Conservation (phyloP, 2,113 vertebrate species). For the Cervus canadensis region DNA sequence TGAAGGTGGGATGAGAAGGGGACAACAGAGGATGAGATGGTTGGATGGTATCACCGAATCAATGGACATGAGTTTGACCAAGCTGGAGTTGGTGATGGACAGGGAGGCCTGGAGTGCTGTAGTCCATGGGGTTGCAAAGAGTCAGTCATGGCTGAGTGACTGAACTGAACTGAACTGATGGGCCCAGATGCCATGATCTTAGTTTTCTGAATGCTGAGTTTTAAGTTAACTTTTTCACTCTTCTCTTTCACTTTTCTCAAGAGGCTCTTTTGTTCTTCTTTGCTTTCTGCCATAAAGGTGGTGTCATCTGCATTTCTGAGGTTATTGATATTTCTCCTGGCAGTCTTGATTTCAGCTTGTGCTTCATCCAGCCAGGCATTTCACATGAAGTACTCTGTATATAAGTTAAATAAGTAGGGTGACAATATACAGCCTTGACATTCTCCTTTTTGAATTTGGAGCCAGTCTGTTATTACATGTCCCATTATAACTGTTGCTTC, state of each 20-base stretch:
- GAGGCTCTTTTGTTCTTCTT: neutral
- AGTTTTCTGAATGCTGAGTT: neutral
- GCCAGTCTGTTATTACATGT: neutral
- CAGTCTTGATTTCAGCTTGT: neutral
- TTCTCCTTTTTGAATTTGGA: neutral
- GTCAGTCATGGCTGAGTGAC: neutral
- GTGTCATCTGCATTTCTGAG: neutral
- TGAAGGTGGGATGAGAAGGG: neutral
- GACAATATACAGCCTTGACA: fast-evolving
- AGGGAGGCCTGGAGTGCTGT: neutral
- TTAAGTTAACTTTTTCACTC: neutral
- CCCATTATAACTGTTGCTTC: neutral
- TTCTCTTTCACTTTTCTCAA: neutral
- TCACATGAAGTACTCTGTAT: neutral
- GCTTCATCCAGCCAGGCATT: neutral
- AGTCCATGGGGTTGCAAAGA: neutral
- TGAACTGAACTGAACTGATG: neutral
- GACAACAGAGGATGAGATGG: neutral
- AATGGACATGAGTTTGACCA: neutral
- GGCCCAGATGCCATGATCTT: neutral
- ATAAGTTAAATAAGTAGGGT: neutral
- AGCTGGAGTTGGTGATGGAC: neutral
- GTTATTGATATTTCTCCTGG: neutral
- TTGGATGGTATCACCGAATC: neutral
- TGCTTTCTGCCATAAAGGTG: neutral